Percentiles rank a stretch among this genome's conserved stretches.
phyloP scores from a whole-genome alignment of 2,113 vertebrate species.

The Lycocorax pyrrhopterus region DNA sequence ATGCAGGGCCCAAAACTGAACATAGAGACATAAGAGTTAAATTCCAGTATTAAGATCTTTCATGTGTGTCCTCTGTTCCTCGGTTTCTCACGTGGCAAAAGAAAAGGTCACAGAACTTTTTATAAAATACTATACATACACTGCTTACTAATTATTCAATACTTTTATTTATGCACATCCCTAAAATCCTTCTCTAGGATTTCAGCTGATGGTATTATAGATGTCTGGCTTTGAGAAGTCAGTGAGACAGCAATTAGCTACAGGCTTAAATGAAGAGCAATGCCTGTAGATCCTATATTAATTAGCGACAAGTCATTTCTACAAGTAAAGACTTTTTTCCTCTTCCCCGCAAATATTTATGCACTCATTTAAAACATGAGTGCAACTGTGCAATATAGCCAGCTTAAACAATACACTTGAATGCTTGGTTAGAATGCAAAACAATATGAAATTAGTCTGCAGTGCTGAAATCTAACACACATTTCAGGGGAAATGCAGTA shows the following conservation, averaged over 20 bases:
- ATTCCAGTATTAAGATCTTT: background rate
- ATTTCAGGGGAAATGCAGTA: background rate
- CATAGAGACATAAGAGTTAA: background rate
- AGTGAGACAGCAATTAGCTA: background rate
- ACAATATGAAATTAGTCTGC: background rate
- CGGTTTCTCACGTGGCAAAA: background rate
- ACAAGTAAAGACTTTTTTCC: background rate
- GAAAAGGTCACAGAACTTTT: background rate
- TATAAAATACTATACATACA: background rate
- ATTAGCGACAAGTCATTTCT: background rate
- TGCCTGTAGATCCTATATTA: background rate
- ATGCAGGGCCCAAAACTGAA: background rate
- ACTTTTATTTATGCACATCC: background rate
- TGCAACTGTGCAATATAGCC: background rate
- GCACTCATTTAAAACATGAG: background rate
- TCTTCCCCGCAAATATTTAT: background rate
- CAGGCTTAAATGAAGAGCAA: constrained; percentile 9
- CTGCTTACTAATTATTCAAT: background rate
- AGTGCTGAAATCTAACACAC: background rate
- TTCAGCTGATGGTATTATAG: background rate
- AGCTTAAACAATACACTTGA: background rate
- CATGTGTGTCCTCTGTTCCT: background rate
- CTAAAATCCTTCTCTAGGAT: background rate
- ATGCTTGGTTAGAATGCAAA: constrained; percentile 6
- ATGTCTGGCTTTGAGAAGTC: background rate